These are phyloP conservation scores for Trichopoda pennipes DNA, from an alignment of 2,888 invertebrate genomes.

Conservation along the genomic window DNA sequence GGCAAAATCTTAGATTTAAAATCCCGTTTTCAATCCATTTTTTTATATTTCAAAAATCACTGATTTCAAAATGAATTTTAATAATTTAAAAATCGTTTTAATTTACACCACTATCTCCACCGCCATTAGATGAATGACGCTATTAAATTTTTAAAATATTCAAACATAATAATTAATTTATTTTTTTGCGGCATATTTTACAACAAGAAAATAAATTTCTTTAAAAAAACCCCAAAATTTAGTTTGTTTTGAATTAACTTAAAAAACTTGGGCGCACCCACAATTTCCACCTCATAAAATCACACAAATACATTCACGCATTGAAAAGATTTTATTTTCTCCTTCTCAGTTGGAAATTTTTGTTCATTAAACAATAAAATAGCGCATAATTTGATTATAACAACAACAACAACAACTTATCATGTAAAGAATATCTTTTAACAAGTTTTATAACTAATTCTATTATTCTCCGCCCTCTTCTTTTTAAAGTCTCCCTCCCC, in stretches of 20 bases:
- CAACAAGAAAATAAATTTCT: background rate
- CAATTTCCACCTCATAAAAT: slow-evolving; percentile 59
- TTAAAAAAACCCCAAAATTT: slow-evolving; percentile 2
- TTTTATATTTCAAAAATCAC: no score
- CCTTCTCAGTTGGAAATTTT: background rate
- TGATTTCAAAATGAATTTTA: no score
- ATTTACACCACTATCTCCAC: background rate
- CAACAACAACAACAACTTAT: slow-evolving; percentile 60
- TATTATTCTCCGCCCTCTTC: slow-evolving; percentile 22
- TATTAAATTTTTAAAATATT: slow-evolving; percentile 41
- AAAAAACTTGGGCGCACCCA: slow-evolving; percentile 67
- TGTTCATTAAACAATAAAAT: slow-evolving; percentile 53
- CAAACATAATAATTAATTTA: slow-evolving; percentile 66
- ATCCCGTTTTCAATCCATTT: no score
- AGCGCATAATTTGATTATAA: slow-evolving; percentile 66
- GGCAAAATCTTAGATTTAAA: no score
- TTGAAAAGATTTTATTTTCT: background rate
- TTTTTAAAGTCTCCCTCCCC: background rate
- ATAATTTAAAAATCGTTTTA: no score
- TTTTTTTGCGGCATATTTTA: slow-evolving; percentile 66
- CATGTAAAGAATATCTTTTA: slow-evolving; percentile 63
- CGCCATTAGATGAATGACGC: background rate
- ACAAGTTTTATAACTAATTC: slow-evolving; percentile 67
- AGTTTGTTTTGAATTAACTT: slow-evolving; percentile 65
- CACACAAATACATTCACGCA: background rate